Conservation (phyloP, 2,113 vertebrate species). For the Bufo bufo region DNA sequence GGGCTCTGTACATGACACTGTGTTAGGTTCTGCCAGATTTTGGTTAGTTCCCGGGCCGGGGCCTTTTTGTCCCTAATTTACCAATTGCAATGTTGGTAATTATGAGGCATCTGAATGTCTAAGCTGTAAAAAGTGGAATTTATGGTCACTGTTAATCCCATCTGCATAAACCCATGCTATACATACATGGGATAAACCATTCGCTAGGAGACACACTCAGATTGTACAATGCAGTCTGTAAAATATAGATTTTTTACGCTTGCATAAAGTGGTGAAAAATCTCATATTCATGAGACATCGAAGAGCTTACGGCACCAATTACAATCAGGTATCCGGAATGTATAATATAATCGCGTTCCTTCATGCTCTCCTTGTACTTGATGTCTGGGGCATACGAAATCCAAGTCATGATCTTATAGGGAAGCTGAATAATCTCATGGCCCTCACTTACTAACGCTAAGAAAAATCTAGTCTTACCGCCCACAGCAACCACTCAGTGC, state of each 20-base stretch:
- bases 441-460: too few relatives aligned
- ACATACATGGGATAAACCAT: background rate
- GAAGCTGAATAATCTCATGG: background rate
- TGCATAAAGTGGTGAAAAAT: background rate
- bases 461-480: too few relatives aligned
- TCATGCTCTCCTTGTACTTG: background rate
- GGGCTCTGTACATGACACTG: too few relatives aligned
- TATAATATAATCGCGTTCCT: background rate
- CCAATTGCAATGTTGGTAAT: background rate
- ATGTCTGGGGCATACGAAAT: background rate
- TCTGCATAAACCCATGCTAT: background rate
- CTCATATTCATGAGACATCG: background rate
- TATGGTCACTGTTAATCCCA: background rate
- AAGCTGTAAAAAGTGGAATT: background rate
- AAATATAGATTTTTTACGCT: background rate
- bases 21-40: too few relatives aligned
- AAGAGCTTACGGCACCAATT: background rate
- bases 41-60: too few relatives aligned
- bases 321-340: slow-evolving; percentile 25
- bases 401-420: background rate
- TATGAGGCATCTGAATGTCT: background rate
- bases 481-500: too few relatives aligned
- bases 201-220: background rate
- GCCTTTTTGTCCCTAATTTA: too few relatives aligned
- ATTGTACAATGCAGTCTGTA: background rate